Evolutionary conservation across 2,888 invertebrate species (phyloP).

Genomic region (Candidula unifasciata): DNA sequence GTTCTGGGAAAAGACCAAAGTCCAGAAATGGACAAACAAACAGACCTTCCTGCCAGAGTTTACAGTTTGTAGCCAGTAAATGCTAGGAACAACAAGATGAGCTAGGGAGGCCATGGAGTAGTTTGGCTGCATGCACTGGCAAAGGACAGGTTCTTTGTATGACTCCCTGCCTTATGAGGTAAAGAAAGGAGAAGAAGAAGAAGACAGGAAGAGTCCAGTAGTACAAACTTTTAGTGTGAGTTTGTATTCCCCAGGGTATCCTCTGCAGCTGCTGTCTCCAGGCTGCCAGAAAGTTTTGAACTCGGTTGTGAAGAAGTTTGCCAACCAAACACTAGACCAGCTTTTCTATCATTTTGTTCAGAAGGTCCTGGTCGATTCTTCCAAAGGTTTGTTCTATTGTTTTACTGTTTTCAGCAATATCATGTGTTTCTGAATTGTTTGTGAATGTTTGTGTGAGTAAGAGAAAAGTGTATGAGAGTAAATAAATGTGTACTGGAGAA

Average conservation of each 20-base stretch:
- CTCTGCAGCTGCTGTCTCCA: slow-evolving; percentile 66
- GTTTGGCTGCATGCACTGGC: too few relatives aligned
- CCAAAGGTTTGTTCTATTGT: slow-evolving; percentile 30
- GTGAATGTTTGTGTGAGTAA: not conserved
- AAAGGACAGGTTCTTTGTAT: too few relatives aligned
- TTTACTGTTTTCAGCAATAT: not conserved
- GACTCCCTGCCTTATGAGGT: too few relatives aligned
- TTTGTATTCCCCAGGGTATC: slow-evolving; percentile 69
- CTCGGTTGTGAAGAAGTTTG: slow-evolving; percentile 69
- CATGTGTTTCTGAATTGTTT: not conserved
- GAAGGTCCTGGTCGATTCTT: slow-evolving; percentile 63
- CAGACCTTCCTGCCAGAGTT: too few relatives aligned
- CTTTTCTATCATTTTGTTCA: slow-evolving; percentile 76
- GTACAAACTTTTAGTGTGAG: not conserved
- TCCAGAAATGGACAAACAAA: too few relatives aligned
- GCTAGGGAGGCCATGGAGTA: too few relatives aligned
- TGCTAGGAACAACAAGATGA: too few relatives aligned
- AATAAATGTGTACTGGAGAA: too few relatives aligned
- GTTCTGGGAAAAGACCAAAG: too few relatives aligned
- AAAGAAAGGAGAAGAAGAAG: too few relatives aligned
- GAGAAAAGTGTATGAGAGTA: too few relatives aligned
- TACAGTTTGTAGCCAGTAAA: too few relatives aligned
- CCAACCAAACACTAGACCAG: slow-evolving; percentile 68
- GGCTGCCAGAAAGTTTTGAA: slow-evolving; percentile 67
- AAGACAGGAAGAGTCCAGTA: not conserved